These are phyloP conservation scores for Calidris pygmaea DNA, from an alignment of 2,113 vertebrate genomes.

Conservation along the genomic window DNA sequence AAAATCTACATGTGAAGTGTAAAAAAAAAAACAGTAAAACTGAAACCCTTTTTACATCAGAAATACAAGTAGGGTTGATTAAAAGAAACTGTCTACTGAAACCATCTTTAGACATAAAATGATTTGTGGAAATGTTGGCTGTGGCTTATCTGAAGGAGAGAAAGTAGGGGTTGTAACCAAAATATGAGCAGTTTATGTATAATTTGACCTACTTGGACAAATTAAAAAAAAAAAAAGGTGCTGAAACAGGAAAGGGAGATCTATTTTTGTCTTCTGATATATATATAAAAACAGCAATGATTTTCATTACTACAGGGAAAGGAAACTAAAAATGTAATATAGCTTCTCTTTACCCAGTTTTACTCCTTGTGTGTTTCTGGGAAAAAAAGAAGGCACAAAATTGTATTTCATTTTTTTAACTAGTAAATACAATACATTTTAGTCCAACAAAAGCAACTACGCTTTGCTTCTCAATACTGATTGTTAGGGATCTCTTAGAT, in stretches of 20 bases:
- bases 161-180: background rate
- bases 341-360: background rate
- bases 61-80: background rate
- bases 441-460: background rate
- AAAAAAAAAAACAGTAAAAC: background rate
- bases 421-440: background rate
- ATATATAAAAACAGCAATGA: background rate
- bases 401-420: background rate
- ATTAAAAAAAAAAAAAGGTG: accelerated
- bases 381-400: background rate
- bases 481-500: background rate
- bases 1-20: background rate
- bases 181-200: background rate
- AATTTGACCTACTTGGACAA: background rate
- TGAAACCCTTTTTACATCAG: background rate
- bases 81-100: background rate
- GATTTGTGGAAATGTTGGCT: background rate
- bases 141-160: background rate
- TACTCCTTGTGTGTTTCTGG: background rate
- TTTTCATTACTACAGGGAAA: background rate
- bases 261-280: background rate
- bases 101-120: background rate
- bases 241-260: background rate
- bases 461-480: background rate
- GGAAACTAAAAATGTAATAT: background rate